Conservation (phyloP, 2,888 invertebrate species). For the Athalia cordata region DNA sequence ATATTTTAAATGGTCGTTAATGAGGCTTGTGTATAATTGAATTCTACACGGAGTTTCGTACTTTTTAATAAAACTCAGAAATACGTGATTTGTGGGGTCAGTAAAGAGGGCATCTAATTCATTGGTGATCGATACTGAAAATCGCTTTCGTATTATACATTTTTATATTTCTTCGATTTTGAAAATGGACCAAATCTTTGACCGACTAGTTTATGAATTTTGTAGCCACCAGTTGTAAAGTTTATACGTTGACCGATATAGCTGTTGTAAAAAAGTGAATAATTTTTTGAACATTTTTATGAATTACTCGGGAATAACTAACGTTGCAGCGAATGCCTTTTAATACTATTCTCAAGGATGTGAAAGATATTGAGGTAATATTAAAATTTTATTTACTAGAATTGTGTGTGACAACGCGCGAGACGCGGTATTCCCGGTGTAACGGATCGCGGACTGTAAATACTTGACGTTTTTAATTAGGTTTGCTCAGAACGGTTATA, state of each 20-base stretch:
- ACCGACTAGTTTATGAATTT: neutral
- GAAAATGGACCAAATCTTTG: neutral
- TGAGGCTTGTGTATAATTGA: too few species aligned
- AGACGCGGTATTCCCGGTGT: neutral
- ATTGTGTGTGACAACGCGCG: constrained; percentile 28
- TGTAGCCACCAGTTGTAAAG: neutral
- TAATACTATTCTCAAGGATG: constrained; percentile 34
- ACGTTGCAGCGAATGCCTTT: constrained; percentile 20
- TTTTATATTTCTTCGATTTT: neutral
- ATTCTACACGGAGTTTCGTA: neutral
- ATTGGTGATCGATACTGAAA: constrained; percentile 13
- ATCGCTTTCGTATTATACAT: neutral
- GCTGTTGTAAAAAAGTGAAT: constrained; percentile 10
- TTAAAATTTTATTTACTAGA: constrained; percentile 32
- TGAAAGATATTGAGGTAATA: constrained; percentile 44
- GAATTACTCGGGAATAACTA: neutral
- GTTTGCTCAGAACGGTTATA: constrained; percentile 28
- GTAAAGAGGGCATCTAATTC: neutral
- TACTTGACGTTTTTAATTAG: constrained; percentile 41
- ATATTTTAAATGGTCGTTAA: neutral
- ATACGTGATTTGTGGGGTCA: neutral
- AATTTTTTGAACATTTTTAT: neutral
- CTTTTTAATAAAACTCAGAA: neutral
- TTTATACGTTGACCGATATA: neutral
- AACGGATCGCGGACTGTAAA: constrained; percentile 40